Base-by-base conservation (phyloP, 23 tunicate genomes). In the Ascidia mentula region DNA sequence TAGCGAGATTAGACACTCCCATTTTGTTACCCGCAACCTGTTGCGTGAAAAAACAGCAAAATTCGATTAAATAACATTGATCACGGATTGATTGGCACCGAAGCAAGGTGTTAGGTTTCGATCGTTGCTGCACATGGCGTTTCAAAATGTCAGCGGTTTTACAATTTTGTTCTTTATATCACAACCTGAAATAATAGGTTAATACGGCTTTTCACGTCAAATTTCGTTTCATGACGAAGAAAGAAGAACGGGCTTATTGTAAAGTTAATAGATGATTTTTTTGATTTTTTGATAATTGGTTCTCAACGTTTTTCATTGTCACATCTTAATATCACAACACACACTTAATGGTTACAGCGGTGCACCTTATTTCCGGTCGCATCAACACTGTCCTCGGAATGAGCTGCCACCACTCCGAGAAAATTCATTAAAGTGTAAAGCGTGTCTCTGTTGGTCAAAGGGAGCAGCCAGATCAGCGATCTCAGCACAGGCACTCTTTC, bases 21-120 rank as follows among this genome's bases (percentile, higher is more conserved):
- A 93, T 93, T 80, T 93, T 93, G 84, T 93, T 93, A 38, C 98
- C 98, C 3, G 34, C 34, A 36, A 93, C 77, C 97, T 92, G 59
- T 65, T 28, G 13, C 65, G 24, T 28, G n/a, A n/a, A n/a, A n/a
- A n/a, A 53, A 26, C 28, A 53, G 22, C 28, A 28, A 9, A 53
- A 53, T 53, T 53, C 7, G 1, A 53, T 53, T 28, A 28, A 53
- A 20, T 53, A 53, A 53, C 24, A 53, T 26, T 53, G 65, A 53
- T 53, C 65, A 53, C 65, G 13, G 24, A 53, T 53, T 28, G 65
- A 53, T 53, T 3, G 65, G 24, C 13, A 53, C 4, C 28, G 12
- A 53, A 5, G 13, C 7, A 53, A 1, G 65, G 4, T 42, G 15
- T 28, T n/a, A n/a, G n/a, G n/a, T n/a, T n/a, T n/a, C n/a, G n/a